Percentiles rank a stretch among this genome's conserved stretches.
Conservation (phyloP, 2,113 vertebrate species). For the Vulpes vulpes region DNA sequence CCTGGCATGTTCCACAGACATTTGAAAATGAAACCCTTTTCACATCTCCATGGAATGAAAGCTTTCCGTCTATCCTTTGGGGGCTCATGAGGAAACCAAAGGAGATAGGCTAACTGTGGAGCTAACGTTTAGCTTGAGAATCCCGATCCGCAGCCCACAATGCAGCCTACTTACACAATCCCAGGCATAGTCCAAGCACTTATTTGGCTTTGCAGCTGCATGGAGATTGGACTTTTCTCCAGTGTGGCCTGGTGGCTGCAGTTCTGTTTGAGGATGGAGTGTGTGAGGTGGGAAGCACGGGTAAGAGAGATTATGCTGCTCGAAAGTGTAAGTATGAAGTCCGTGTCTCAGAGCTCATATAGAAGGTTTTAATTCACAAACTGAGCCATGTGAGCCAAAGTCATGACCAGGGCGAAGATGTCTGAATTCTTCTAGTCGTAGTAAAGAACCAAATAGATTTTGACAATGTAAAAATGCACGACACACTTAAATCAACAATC, state of each 20-base stretch:
- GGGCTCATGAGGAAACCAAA: neutral
- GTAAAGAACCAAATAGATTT: constrained; percentile 80
- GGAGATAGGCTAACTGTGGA: neutral
- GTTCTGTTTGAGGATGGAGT: neutral
- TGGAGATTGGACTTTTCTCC: neutral
- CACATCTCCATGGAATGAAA: neutral
- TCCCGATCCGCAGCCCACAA: neutral
- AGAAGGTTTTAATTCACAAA: neutral
- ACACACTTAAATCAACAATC: constrained; percentile 83
- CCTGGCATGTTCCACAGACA: neutral
- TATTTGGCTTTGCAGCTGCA: neutral
- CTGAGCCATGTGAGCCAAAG: neutral
- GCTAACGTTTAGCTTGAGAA: neutral
- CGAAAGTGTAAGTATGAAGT: neutral
- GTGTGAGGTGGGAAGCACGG: accelerated
- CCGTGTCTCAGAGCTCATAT: neutral
- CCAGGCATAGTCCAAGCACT: neutral
- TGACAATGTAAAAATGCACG: constrained; percentile 78
- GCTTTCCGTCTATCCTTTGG: neutral
- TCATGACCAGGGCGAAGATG: neutral
- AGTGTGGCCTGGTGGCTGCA: neutral
- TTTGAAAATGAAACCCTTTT: constrained; percentile 2
- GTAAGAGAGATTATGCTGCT: neutral
- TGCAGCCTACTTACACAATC: too few species aligned
- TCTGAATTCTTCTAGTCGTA: neutral